Percentiles rank a stretch among this genome's conserved stretches.
These are phyloP conservation scores for Rhinoptilus africanus DNA, from an alignment of 2,113 vertebrate species.

Conservation along the genomic window DNA sequence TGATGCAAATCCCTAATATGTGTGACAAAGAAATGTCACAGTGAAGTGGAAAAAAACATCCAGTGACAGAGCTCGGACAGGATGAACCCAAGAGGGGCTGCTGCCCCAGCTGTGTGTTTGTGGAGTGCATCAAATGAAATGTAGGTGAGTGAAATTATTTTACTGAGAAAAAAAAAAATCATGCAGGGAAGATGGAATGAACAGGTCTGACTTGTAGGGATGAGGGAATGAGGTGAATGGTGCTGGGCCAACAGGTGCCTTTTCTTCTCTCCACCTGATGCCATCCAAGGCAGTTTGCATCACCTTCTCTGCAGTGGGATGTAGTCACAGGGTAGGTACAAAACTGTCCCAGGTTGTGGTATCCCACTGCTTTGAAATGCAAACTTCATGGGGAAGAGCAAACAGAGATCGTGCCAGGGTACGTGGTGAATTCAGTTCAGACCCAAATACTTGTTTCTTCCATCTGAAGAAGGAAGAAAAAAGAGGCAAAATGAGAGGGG, in stretches of 20 bases:
- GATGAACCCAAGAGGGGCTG: background rate
- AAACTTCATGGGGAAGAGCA: background rate
- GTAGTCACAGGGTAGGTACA: background rate
- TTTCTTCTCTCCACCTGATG: background rate
- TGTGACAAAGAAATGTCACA: background rate
- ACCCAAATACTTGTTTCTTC: background rate
- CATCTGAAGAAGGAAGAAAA: background rate
- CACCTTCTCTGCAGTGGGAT: background rate
- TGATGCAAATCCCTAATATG: background rate
- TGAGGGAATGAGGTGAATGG: rapidly evolving
- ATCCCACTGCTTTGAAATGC: background rate
- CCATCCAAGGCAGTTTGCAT: background rate
- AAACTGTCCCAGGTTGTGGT: background rate
- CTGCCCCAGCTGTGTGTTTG: background rate
- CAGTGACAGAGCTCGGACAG: background rate
- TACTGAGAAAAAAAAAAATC: background rate
- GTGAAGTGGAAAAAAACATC: background rate
- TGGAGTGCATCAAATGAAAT: background rate
- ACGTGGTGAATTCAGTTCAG: background rate
- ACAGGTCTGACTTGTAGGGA: background rate
- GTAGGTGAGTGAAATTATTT: background rate
- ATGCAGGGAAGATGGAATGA: background rate
- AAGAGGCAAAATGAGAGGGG: background rate
- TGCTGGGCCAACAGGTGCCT: background rate
- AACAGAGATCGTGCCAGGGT: background rate